A percentile compares a stretch with the other conserved stretches of the same genome.
Evolutionary conservation across 2,797 vertebrate genomes (phyloP).

Genomic region (Sphaeramia orbicularis): DNA sequence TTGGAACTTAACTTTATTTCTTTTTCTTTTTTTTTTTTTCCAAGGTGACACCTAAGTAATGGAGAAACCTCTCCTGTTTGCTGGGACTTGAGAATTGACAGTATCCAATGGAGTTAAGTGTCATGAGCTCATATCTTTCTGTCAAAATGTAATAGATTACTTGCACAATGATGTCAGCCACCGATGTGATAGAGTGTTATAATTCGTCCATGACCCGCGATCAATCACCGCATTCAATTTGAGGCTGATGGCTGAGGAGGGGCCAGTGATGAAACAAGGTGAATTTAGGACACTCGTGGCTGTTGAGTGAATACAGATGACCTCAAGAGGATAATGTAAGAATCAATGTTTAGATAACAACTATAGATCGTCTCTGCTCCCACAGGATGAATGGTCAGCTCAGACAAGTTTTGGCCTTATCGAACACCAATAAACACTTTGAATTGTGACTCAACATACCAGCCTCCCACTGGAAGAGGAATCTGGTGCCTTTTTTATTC

Average conservation of each 20-base stretch:
- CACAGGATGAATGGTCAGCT: constrained; percentile 34
- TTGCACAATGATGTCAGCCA: constrained; percentile 55
- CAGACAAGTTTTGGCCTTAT: constrained; percentile 30
- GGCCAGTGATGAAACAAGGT: constrained; percentile 50
- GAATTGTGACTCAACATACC: constrained; percentile 25
- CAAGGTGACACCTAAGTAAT: constrained; percentile 58
- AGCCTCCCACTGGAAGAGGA: no score
- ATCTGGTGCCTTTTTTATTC: no score
- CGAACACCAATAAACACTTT: constrained; percentile 33
- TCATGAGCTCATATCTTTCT: constrained; percentile 44
- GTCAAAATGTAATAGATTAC: constrained; percentile 66
- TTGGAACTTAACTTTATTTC: constrained; percentile 7
- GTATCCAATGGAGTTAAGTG: constrained; percentile 52
- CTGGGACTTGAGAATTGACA: constrained; percentile 43
- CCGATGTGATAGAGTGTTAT: constrained; percentile 70
- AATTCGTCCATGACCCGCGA: constrained; percentile 61
- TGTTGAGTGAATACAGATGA: constrained; percentile 70
- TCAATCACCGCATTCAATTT: constrained; percentile 76
- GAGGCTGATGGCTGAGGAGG: constrained; percentile 60
- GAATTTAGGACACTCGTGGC: constrained; percentile 62
- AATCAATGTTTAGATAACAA: constrained; percentile 75
- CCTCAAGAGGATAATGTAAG: constrained; percentile 63
- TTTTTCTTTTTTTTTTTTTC: constrained; percentile 24
- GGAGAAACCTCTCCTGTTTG: constrained; percentile 13
- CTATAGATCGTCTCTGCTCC: constrained; percentile 61